phyloP scores from a whole-genome alignment of 2,888 invertebrate genomes.

The Polylopha cassiicola region DNA sequence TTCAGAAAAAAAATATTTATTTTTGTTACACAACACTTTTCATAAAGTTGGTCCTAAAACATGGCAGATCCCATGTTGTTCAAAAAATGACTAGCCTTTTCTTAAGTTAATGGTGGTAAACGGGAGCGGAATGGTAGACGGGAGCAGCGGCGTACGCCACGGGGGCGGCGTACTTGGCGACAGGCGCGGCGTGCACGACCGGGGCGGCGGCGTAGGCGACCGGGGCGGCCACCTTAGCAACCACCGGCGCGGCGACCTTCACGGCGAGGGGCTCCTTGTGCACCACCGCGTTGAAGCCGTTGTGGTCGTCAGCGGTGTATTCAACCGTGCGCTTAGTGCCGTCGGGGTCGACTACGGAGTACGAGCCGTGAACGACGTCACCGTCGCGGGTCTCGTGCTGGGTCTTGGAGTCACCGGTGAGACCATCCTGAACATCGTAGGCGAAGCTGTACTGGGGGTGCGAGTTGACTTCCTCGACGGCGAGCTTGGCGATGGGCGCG shows the following conservation, averaged over 20 bases:
- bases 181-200: constrained; percentile 32
- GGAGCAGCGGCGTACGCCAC: constrained; percentile 17
- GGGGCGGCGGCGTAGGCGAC: constrained; percentile 37
- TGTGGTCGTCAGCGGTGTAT: constrained; percentile 66
- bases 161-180: constrained; percentile 32
- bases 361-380: constrained; percentile 67
- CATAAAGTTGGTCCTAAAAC: no score
- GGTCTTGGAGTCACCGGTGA: constrained; percentile 71
- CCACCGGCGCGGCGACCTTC: constrained; percentile 37
- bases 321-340: constrained; percentile 69
- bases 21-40: no score
- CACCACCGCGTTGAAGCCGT: constrained; percentile 72
- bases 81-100: no score
- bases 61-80: no score
- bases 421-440: constrained; percentile 75
- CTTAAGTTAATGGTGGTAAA: constrained; percentile 6
- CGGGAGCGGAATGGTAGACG: constrained; percentile 9
- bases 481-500: constrained; percentile 40
- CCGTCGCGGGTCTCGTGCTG: constrained; percentile 68
- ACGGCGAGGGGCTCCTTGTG: constrained; percentile 55
- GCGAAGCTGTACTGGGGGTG: constrained; percentile 73
- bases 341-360: constrained; percentile 67
- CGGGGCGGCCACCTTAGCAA: constrained; percentile 30
- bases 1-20: no score
- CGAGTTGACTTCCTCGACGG: constrained; percentile 49